Percentiles rank a stretch among this genome's conserved stretches.
Evolutionary conservation across 2,797 vertebrate species (phyloP).

Genomic region (Glyptemys insculpta): DNA sequence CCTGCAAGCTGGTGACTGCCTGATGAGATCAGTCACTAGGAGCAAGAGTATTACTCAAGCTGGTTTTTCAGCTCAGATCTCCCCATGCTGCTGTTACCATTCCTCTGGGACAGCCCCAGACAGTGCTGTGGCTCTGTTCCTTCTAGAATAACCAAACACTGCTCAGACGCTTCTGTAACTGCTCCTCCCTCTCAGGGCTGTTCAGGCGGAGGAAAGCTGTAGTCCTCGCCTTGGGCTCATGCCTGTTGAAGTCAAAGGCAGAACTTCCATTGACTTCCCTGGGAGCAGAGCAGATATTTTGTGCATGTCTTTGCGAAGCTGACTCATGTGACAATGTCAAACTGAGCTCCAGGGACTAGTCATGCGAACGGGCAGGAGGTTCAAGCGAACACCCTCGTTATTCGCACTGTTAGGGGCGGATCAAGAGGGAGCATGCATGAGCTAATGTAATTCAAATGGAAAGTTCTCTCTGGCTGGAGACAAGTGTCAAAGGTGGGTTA

Average conservation of each 20-base stretch:
- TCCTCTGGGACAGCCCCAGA: background rate
- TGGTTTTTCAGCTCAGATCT: no score
- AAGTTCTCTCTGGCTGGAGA: background rate
- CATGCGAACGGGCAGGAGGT: background rate
- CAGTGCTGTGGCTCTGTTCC: background rate
- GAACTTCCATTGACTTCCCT: no score
- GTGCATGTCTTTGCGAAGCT: background rate
- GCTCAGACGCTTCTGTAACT: background rate
- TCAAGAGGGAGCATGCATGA: rapidly evolving
- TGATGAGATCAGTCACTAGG: background rate
- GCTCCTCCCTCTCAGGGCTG: background rate
- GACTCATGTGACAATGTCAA: background rate
- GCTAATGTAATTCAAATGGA: background rate
- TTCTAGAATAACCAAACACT: background rate
- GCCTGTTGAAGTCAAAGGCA: background rate
- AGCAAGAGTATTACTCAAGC: background rate
- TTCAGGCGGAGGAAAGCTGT: background rate
- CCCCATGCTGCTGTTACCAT: background rate
- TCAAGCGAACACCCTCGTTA: background rate
- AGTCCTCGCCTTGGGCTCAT: background rate
- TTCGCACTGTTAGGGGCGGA: rapidly evolving
- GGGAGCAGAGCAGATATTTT: background rate
- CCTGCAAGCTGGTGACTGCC: no score
- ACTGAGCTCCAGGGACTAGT: rapidly evolving
- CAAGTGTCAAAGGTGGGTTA: rapidly evolving